phyloP scores from a whole-genome alignment of 2,888 invertebrate genomes.

The Parnassius mnemosyne region DNA sequence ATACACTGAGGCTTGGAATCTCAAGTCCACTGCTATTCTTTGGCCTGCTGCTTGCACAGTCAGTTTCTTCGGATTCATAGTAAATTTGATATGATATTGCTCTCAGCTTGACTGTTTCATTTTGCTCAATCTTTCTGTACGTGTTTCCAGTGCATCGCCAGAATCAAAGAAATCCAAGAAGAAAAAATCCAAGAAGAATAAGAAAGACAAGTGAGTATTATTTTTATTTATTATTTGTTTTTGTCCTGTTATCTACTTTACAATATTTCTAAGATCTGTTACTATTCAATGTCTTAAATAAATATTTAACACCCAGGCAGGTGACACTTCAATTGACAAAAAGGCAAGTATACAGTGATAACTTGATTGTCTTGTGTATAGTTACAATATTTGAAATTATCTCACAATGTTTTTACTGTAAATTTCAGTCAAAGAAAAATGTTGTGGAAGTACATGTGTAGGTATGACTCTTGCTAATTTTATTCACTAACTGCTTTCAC shows the following conservation, averaged over 20 bases:
- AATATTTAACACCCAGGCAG: slow-evolving; percentile 65
- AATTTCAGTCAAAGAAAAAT: slow-evolving; percentile 74
- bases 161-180: slow-evolving; percentile 88
- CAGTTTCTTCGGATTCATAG: too few relatives aligned
- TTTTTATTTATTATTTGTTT: slow-evolving; percentile 25
- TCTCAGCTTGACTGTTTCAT: not conserved
- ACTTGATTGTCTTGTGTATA: not conserved
- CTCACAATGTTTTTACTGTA: slow-evolving; percentile 33
- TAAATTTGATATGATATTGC: too few relatives aligned
- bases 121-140: slow-evolving; percentile 10
- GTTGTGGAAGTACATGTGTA: slow-evolving; percentile 67
- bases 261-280: slow-evolving; percentile 46
- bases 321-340: slow-evolving; percentile 65
- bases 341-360: slow-evolving; percentile 61
- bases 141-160: slow-evolving; percentile 82
- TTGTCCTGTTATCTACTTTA: slow-evolving; percentile 34
- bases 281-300: not conserved
- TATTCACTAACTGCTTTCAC: not conserved
- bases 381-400: not conserved
- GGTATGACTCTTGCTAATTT: slow-evolving; percentile 49
- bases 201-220: slow-evolving; percentile 85
- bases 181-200: slow-evolving; percentile 89
- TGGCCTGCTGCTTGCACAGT: too few relatives aligned
- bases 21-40: too few relatives aligned
- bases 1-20: too few relatives aligned